A percentile compares a stretch with the other conserved stretches of the same genome.
phyloP scores from a whole-genome alignment of 2,113 vertebrate species.

The Bufo bufo region DNA sequence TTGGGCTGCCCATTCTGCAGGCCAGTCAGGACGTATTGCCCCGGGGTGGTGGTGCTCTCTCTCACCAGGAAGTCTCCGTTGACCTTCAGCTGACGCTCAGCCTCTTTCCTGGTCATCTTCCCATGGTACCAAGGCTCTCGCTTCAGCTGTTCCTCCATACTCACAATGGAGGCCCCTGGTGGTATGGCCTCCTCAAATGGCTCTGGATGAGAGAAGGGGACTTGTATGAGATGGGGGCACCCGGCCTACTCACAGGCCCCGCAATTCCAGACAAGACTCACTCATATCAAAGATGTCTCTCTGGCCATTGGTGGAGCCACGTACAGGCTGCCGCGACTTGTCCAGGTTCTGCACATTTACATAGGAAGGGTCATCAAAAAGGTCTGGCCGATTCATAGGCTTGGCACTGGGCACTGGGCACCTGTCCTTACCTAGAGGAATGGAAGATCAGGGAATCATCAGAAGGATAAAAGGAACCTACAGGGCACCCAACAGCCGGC shows the following conservation, averaged over 20 bases:
- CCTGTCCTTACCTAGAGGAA: slow-evolving; percentile 61
- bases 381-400: slow-evolving; percentile 69
- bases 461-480: too few relatives aligned
- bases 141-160: slow-evolving; percentile 90
- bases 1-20: slow-evolving; percentile 92
- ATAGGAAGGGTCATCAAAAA: slow-evolving; percentile 94
- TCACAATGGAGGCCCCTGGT: slow-evolving; percentile 68
- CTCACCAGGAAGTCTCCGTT: slow-evolving; percentile 95
- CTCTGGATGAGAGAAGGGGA: slow-evolving; percentile 70
- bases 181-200: slow-evolving; percentile 89
- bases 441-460: too few relatives aligned
- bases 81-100: slow-evolving; percentile 85
- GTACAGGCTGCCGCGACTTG: slow-evolving; percentile 76
- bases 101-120: slow-evolving; percentile 86
- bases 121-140: slow-evolving; percentile 94
- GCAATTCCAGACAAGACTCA: slow-evolving; percentile 62
- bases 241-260: fast-evolving
- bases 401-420: slow-evolving; percentile 66
- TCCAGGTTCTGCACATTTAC: slow-evolving; percentile 90
- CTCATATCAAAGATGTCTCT: slow-evolving; percentile 96
- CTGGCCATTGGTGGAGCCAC: slow-evolving; percentile 82
- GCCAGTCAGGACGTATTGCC: slow-evolving; percentile 95
- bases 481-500: too few relatives aligned
- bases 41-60: slow-evolving; percentile 91
- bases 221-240: background rate